phyloP scores from a whole-genome alignment of 2,888 invertebrate genomes.

The Bunonema sp. region DNA sequence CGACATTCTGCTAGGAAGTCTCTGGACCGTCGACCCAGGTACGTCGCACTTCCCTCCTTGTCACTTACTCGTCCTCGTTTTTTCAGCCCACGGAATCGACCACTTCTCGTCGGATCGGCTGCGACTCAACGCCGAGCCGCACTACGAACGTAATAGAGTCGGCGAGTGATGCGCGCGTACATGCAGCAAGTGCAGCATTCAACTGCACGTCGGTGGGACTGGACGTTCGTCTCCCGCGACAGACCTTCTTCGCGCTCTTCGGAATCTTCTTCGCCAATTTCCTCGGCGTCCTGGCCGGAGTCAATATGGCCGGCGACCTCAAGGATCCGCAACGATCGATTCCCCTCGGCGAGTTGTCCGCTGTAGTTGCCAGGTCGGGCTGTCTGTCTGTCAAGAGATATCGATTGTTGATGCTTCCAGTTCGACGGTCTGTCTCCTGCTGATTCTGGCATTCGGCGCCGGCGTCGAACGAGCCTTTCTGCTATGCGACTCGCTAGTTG shows the following conservation, averaged over 20 bases:
- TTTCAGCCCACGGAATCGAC: conserved; percentile 62
- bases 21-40: conserved; percentile 63
- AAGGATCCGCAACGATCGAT: conserved; percentile 77
- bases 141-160: conserved; percentile 52
- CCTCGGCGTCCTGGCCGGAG: conserved; percentile 85
- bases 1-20: conserved; percentile 83
- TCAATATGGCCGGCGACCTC: conserved; percentile 94
- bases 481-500: conserved; percentile 70
- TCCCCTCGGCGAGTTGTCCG: conserved; percentile 80
- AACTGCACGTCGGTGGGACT: too few species aligned
- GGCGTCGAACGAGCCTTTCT: conserved; percentile 66
- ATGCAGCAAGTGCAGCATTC: too few species aligned
- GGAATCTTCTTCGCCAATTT: conserved; percentile 94
- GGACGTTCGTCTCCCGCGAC: too few species aligned
- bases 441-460: conserved; percentile 70
- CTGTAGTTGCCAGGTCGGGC: conserved; percentile 67
- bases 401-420: too few species aligned
- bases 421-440: conserved; percentile 71
- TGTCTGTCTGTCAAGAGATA: not conserved
- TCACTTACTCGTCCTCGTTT: not conserved
- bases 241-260: conserved; percentile 85
- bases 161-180: conserved; percentile 9
- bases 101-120: conserved; percentile 71
- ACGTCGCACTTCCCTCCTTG: conserved; percentile 26
- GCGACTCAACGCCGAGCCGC: conserved; percentile 54